Evolutionary conservation across 2,888 invertebrate species (phyloP).

Genomic region (Mycalesis mineus): DNA sequence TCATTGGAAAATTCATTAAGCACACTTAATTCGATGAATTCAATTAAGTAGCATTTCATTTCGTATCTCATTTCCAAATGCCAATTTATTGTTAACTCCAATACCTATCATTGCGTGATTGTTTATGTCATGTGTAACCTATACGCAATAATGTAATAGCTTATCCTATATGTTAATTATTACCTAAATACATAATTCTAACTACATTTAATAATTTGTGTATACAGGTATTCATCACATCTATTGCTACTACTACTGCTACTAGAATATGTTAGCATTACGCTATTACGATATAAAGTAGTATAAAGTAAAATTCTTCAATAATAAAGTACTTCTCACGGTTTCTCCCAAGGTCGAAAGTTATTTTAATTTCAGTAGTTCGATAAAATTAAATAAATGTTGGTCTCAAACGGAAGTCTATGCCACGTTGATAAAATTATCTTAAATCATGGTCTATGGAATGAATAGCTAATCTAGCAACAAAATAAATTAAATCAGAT

Average conservation of each 20-base stretch:
- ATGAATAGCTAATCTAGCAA: not conserved
- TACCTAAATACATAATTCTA: too few relatives aligned
- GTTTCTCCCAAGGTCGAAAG: not conserved
- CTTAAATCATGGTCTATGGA: not conserved
- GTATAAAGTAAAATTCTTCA: too few relatives aligned
- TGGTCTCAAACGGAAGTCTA: not conserved
- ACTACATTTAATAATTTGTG: too few relatives aligned
- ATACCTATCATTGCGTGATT: not conserved
- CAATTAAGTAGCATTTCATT: conserved; percentile 3
- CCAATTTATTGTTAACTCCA: not conserved
- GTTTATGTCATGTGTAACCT: not conserved
- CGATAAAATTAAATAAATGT: not conserved
- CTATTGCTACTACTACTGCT: too few relatives aligned
- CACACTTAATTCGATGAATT: conserved; percentile 2
- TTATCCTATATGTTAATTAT: too few relatives aligned
- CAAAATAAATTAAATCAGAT: not conserved
- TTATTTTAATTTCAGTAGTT: not conserved
- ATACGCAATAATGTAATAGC: too few relatives aligned
- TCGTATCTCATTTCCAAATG: not conserved
- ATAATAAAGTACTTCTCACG: not conserved
- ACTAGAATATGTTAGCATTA: too few relatives aligned
- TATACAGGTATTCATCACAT: too few relatives aligned
- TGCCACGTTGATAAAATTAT: not conserved
- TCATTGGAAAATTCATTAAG: conserved; percentile 8
- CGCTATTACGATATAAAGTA: not conserved